A percentile compares a stretch with the other conserved stretches of the same genome.
Conservation (phyloP, 2,797 vertebrate genomes). For the Hydrocynus forskahlii region DNA sequence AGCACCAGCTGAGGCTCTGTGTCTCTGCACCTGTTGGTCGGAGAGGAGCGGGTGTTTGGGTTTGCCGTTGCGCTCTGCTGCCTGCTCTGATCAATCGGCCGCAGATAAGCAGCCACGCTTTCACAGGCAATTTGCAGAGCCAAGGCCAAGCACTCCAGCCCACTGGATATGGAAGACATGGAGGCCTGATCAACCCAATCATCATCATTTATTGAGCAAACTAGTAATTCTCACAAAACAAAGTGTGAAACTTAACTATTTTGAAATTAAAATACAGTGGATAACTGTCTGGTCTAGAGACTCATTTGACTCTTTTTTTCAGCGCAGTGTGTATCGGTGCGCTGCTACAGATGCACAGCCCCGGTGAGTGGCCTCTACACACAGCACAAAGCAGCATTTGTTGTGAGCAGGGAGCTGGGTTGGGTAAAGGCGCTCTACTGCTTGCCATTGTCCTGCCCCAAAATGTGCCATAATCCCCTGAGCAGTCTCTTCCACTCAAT, state of each 20-base stretch:
- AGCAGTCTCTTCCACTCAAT: conserved; percentile 65
- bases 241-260: too few relatives aligned
- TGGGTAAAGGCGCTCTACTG: conserved; percentile 69
- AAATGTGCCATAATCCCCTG: conserved; percentile 75
- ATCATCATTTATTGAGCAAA: neutral
- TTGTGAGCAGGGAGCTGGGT: conserved; percentile 63
- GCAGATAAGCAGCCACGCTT: conserved; percentile 22
- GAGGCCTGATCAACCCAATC: neutral
- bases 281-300: neutral
- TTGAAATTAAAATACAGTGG: neutral
- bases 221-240: neutral
- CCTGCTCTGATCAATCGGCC: conserved; percentile 18
- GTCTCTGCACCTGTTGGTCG: conserved; percentile 42
- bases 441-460: conserved; percentile 76
- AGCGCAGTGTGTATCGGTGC: conserved; percentile 4
- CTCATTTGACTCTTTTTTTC: conserved; percentile 4
- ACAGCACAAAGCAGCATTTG: conserved; percentile 69
- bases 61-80: neutral
- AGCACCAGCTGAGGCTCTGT: conserved; percentile 4
- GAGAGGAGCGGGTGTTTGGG: neutral
- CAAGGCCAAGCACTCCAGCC: conserved; percentile 27
- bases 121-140: conserved; percentile 27
- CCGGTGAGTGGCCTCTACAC: conserved; percentile 66
- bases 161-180: neutral
- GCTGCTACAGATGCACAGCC: conserved; percentile 51